These are phyloP conservation scores for Ophion obscuratus DNA, from an alignment of 2,888 invertebrate species.

Conservation along the genomic window DNA sequence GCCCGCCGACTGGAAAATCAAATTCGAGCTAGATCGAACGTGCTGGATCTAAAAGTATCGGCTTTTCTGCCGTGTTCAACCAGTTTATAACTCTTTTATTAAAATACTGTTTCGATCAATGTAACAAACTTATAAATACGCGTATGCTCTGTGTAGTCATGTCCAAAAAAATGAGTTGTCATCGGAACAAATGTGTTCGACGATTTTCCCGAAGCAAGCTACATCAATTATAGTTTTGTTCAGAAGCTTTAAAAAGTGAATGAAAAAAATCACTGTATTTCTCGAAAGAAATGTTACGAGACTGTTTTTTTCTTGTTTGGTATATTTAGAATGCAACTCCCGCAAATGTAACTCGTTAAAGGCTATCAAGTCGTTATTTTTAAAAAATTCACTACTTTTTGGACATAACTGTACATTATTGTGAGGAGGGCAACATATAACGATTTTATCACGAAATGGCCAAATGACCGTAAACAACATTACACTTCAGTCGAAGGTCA, in stretches of 20 bases:
- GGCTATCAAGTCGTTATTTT: background rate
- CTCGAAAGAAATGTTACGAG: background rate
- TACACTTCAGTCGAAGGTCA: constrained; percentile 33
- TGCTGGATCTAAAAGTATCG: background rate
- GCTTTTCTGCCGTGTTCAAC: background rate
- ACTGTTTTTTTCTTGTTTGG: too few relatives aligned
- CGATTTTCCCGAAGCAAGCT: background rate
- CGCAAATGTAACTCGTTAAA: background rate
- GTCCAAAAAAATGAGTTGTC: background rate
- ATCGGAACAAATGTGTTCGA: background rate
- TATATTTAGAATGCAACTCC: too few relatives aligned
- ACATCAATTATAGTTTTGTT: background rate
- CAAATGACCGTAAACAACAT: constrained; percentile 19
- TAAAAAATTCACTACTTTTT: background rate
- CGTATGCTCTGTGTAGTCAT: background rate
- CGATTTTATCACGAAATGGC: constrained; percentile 46
- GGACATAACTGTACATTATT: background rate
- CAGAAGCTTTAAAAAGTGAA: background rate
- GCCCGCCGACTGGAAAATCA: background rate
- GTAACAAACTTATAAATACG: background rate
- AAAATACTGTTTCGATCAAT: background rate
- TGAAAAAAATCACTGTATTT: background rate
- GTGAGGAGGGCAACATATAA: constrained; percentile 15
- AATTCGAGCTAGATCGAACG: constrained; percentile 3
- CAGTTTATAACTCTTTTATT: background rate